Percentiles rank a stretch among this genome's conserved stretches.
Evolutionary conservation across 1,140 invertebrate species (phyloP).

Genomic region (Hylaeus volcanicus): DNA sequence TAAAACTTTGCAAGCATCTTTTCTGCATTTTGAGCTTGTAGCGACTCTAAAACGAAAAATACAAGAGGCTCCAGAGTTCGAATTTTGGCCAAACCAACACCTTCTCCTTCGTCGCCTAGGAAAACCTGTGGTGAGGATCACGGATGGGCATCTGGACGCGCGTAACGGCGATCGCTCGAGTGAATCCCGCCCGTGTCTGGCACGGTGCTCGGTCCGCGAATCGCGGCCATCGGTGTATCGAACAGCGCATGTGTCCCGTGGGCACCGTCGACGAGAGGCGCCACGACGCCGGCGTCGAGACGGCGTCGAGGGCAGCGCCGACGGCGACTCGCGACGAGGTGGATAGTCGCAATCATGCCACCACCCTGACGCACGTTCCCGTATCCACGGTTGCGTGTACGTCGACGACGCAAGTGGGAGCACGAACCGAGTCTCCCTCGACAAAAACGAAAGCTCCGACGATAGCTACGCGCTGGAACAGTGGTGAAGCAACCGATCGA

Average conservation of each 20-base stretch:
- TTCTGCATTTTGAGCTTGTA: too few relatives aligned
- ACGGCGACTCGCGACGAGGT: slow-evolving; percentile 48
- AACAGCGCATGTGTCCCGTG: slow-evolving; percentile 67
- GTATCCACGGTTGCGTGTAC: slow-evolving; percentile 64
- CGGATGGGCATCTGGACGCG: not conserved
- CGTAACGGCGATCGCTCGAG: not conserved
- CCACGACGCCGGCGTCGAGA: slow-evolving; percentile 67
- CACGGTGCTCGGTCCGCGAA: not conserved
- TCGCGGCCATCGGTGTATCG: slow-evolving; percentile 42
- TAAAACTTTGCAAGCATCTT: too few relatives aligned
- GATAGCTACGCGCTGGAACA: too few relatives aligned
- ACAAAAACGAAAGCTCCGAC: not conserved
- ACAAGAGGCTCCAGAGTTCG: too few relatives aligned
- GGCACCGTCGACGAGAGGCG: slow-evolving; percentile 54
- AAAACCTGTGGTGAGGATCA: not conserved
- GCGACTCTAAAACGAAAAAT: too few relatives aligned
- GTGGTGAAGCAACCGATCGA: not conserved
- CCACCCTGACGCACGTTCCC: slow-evolving; percentile 73
- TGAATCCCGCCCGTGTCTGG: not conserved
- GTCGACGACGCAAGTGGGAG: slow-evolving; percentile 14
- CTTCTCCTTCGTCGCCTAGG: too few relatives aligned
- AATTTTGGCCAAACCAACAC: too few relatives aligned
- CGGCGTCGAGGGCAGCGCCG: slow-evolving; percentile 62
- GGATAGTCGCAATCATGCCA: slow-evolving; percentile 79
- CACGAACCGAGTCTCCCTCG: not conserved